phyloP scores from a whole-genome alignment of 2,797 vertebrate genomes.

The Alcedo atthis region DNA sequence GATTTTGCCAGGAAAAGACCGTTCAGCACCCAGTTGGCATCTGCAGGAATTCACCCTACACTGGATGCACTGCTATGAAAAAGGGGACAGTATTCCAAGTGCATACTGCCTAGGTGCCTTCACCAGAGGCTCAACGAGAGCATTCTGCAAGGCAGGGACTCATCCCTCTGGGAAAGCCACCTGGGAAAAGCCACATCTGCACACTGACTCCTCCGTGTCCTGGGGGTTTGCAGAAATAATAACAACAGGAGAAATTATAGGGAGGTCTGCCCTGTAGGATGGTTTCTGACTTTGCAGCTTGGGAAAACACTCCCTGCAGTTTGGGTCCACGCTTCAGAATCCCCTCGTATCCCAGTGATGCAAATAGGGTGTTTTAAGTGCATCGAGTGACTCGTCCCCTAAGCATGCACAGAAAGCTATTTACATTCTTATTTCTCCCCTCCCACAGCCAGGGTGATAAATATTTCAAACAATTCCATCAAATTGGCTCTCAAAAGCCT shows the following conservation, averaged over 20 bases:
- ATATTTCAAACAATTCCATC: conserved; percentile 1
- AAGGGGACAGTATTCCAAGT: not conserved
- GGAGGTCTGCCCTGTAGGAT: not conserved
- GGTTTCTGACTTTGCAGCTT: not conserved
- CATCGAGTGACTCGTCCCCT: conserved; percentile 7
- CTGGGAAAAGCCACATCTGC: not conserved
- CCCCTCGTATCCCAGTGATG: conserved; percentile 2
- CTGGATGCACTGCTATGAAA: not conserved
- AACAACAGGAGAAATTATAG: not conserved
- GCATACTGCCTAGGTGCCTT: not conserved
- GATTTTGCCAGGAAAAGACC: conserved; percentile 50
- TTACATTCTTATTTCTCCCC: conserved; percentile 3
- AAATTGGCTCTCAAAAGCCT: not conserved
- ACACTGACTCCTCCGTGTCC: not conserved
- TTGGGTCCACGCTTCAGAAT: conserved; percentile 33
- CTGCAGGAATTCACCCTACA: not conserved
- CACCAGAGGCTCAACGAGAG: not conserved
- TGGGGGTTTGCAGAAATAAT: not conserved
- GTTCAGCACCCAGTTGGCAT: not conserved
- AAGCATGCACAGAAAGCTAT: conserved; percentile 29
- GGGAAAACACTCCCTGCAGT: not conserved
- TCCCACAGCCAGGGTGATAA: not conserved
- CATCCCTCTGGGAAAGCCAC: not conserved
- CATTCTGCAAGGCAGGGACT: not conserved
- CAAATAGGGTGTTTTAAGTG: conserved; percentile 15